These are phyloP conservation scores for Aythya baeri DNA, from an alignment of 2,113 vertebrate genomes.

Conservation along the genomic window DNA sequence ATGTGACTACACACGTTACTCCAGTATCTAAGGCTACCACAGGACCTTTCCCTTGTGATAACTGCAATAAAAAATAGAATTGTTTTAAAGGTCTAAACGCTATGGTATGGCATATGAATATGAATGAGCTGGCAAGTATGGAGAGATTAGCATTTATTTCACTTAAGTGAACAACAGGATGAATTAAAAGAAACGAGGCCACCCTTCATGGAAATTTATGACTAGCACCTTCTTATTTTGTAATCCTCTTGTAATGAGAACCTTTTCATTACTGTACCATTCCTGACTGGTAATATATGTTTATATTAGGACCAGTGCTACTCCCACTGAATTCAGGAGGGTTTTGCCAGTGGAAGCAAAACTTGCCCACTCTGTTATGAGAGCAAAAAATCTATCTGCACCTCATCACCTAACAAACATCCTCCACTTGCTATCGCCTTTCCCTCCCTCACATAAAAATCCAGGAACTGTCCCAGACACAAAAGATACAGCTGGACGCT, in stretches of 20 bases:
- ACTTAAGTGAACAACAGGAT: conserved; percentile 65
- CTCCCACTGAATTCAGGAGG: not conserved
- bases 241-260: conserved; percentile 60
- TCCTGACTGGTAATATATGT: not conserved
- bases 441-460: not conserved
- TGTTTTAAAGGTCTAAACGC: conserved; percentile 47
- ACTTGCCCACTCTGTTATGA: not conserved
- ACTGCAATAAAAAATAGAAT: not conserved
- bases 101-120: conserved; percentile 31
- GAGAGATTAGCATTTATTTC: conserved; percentile 51
- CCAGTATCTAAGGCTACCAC: not conserved
- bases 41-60: not conserved
- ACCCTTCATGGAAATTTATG: conserved; percentile 61
- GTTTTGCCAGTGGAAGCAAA: not conserved
- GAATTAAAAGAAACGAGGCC: conserved; percentile 58
- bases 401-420: not conserved
- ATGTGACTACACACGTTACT: not conserved
- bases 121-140: conserved; percentile 49
- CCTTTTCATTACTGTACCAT: conserved; percentile 1
- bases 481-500: not conserved
- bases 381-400: not conserved
- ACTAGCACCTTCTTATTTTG: conserved; percentile 58
- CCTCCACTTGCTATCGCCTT: not conserved
- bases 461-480: not conserved
- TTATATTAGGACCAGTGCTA: not conserved